These are phyloP conservation scores for Pasiphila rectangulata DNA, from an alignment of 2,888 invertebrate species.

Conservation along the genomic window DNA sequence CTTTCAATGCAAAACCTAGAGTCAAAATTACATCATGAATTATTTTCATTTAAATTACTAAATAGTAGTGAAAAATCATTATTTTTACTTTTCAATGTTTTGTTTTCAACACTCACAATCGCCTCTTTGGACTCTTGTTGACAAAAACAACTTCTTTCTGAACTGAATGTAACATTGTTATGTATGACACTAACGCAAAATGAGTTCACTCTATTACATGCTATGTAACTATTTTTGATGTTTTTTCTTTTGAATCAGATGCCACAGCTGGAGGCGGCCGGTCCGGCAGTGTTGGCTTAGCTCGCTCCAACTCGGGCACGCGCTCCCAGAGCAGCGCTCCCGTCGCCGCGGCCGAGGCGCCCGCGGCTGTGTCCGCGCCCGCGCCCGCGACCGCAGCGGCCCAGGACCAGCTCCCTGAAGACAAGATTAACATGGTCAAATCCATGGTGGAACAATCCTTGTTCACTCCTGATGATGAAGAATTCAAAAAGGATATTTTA, in stretches of 20 bases:
- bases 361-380: slow-evolving; percentile 36
- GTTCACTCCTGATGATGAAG: slow-evolving; percentile 56
- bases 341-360: slow-evolving; percentile 10
- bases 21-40: too few species aligned
- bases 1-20: too few species aligned
- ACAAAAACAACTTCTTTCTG: too few species aligned
- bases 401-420: slow-evolving; percentile 57
- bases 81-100: too few species aligned
- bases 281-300: slow-evolving; percentile 56
- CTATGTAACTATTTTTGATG: too few species aligned
- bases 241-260: slow-evolving; percentile 11
- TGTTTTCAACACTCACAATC: too few species aligned
- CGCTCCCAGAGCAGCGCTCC: slow-evolving; percentile 46
- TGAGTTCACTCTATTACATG: too few species aligned
- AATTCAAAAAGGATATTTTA: slow-evolving; percentile 40
- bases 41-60: too few species aligned
- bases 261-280: slow-evolving; percentile 41
- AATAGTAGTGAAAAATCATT: too few species aligned
- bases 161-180: too few species aligned
- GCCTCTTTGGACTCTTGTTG: too few species aligned
- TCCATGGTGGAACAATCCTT: slow-evolving; percentile 55
- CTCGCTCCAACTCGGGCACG: slow-evolving; percentile 56
- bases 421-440: slow-evolving; percentile 57
- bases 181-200: too few species aligned
- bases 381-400: slow-evolving; percentile 36